Conservation (phyloP, 2,113 vertebrate genomes). For the Shinisaurus crocodilurus region DNA sequence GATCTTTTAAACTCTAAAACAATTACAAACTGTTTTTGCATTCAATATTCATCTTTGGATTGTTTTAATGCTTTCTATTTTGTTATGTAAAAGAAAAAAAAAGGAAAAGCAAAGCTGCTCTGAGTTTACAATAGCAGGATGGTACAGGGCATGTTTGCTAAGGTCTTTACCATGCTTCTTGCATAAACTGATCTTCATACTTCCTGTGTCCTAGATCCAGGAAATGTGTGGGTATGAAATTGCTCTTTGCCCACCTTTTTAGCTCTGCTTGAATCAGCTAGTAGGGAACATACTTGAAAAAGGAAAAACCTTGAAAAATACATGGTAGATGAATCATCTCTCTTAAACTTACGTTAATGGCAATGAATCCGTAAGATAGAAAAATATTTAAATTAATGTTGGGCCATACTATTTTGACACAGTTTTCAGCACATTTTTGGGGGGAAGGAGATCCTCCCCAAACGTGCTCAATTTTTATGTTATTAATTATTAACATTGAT, state of each 20-base stretch:
- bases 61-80: not conserved
- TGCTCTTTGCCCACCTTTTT: not conserved
- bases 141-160: not conserved
- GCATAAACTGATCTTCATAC: not conserved
- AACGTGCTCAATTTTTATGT: too few relatives aligned
- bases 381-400: not conserved
- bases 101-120: not conserved
- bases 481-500: too few relatives aligned
- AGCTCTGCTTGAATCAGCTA: not conserved
- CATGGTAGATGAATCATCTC: not conserved
- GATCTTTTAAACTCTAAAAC: not conserved
- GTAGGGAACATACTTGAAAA: not conserved
- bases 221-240: not conserved
- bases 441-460: too few relatives aligned
- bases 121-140: not conserved
- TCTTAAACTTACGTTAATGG: not conserved
- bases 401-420: too few relatives aligned
- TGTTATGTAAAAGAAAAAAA: not conserved
- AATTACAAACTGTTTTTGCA: too few relatives aligned
- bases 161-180: not conserved
- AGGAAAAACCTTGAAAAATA: constrained; percentile 8
- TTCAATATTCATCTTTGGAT: not conserved
- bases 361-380: not conserved
- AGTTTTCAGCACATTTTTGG: too few relatives aligned
- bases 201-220: not conserved